Conservation (phyloP, 2,113 vertebrate genomes). For the Geococcyx californianus region DNA sequence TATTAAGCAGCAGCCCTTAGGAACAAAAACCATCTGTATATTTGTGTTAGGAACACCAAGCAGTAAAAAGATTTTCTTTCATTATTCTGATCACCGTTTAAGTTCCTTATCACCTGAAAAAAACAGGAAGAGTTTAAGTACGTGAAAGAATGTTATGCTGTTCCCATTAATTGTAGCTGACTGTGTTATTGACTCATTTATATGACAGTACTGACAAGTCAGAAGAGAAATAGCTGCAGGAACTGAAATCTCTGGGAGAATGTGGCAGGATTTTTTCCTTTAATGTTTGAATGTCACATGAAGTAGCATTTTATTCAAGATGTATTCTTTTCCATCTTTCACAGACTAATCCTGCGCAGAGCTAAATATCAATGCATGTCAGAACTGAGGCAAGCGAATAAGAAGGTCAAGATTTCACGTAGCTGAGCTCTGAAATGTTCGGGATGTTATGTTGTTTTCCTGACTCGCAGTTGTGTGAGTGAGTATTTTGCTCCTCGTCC, state of each 20-base stretch:
- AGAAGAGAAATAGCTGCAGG: conserved; percentile 35
- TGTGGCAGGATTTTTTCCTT: conserved; percentile 1
- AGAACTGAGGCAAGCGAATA: neutral
- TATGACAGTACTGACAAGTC: conserved; percentile 7
- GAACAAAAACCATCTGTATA: neutral
- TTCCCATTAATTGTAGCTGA: conserved; percentile 44
- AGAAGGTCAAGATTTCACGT: neutral
- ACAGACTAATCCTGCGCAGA: neutral
- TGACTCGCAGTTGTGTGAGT: neutral
- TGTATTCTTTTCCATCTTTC: conserved; percentile 6
- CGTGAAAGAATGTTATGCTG: neutral
- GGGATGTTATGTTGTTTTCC: neutral
- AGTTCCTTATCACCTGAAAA: conserved; percentile 5
- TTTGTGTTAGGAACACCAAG: neutral
- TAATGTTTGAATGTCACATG: conserved; percentile 3
- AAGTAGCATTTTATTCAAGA: conserved; percentile 21
- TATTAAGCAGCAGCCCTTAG: neutral
- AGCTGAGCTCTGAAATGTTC: neutral
- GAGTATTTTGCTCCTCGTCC: neutral
- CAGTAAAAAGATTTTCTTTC: conserved; percentile 17
- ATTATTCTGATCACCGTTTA: neutral
- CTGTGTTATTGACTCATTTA: conserved; percentile 31
- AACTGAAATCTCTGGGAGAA: conserved; percentile 26
- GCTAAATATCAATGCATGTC: neutral
- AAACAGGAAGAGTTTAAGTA: neutral